Conservation (phyloP, 37 sponge, comb jelly and placozoan species). For the Geodia barretti region DNA sequence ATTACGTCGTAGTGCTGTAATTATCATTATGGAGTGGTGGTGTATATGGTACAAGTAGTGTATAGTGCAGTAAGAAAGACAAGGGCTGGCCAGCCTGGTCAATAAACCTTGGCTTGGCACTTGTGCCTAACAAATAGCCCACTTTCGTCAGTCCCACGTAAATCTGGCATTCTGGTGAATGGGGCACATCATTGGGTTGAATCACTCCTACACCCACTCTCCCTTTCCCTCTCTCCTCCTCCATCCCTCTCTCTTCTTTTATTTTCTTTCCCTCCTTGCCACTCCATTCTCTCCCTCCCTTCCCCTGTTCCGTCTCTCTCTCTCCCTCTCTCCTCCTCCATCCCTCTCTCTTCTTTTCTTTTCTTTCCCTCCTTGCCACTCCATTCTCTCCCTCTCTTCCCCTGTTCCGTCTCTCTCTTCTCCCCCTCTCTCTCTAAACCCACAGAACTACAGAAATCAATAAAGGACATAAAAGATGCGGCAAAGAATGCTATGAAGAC, state of each 20-base stretch:
- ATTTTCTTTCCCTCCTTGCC: not conserved
- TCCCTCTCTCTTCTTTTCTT: not conserved
- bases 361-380: not conserved
- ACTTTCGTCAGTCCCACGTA: too few species aligned
- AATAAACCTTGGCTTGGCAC: too few species aligned
- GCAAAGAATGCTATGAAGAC: conserved; percentile 50
- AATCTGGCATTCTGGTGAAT: too few species aligned
- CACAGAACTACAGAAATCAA: conserved; percentile 60
- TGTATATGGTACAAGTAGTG: too few species aligned
- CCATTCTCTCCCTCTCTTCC: not conserved
- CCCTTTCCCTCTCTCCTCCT: not conserved
- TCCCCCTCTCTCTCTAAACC: not conserved
- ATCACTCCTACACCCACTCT: too few species aligned
- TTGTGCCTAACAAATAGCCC: too few species aligned
- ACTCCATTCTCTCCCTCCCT: not conserved
- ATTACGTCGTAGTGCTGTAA: too few species aligned
- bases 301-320: not conserved
- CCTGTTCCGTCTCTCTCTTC: not conserved
- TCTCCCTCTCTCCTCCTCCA: not conserved
- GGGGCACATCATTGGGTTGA: too few species aligned
- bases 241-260: too few species aligned
- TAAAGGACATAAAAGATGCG: conserved; percentile 71
- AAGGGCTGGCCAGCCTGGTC: too few species aligned
- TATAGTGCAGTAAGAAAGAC: too few species aligned
- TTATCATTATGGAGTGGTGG: too few species aligned